Percentiles rank a stretch among this genome's conserved stretches.
Conservation (phyloP, 2,888 invertebrate species). For the Agriotes lineatus region DNA sequence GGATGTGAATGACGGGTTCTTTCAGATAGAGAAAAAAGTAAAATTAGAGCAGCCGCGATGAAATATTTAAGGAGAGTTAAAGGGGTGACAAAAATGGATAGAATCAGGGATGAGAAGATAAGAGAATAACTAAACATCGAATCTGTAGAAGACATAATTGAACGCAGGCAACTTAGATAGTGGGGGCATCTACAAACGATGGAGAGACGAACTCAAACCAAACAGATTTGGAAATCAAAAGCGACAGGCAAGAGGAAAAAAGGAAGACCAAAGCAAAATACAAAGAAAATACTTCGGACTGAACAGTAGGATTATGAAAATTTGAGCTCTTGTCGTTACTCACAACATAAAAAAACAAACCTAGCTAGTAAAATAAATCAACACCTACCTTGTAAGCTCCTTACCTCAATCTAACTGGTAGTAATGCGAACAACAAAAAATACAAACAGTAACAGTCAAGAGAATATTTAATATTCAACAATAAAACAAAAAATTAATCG, state of each 20-base stretch:
- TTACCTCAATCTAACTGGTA: too few species aligned
- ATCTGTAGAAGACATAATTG: neutral
- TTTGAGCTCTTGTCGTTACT: too few species aligned
- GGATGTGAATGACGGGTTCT: neutral
- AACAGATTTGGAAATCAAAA: slow-evolving; percentile 15
- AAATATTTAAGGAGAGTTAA: slow-evolving; percentile 16
- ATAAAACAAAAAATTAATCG: too few species aligned
- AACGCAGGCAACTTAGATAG: slow-evolving; percentile 12
- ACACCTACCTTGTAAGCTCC: too few species aligned
- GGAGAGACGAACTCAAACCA: slow-evolving; percentile 17
- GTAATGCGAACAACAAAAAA: too few species aligned
- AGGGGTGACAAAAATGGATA: neutral
- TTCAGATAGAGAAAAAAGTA: neutral
- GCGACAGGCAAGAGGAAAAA: slow-evolving; percentile 11
- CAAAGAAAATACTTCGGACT: too few species aligned
- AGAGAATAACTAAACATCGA: slow-evolving; percentile 1
- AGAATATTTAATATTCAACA: too few species aligned
- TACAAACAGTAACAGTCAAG: too few species aligned
- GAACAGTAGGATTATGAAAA: too few species aligned
- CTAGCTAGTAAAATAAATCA: too few species aligned
- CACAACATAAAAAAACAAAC: too few species aligned
- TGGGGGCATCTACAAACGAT: slow-evolving; percentile 19
- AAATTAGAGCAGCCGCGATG: neutral
- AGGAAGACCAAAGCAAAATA: too few species aligned
- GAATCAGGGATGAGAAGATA: slow-evolving; percentile 6